Base-by-base conservation (phyloP, 2,888 invertebrate genomes). In the Tanytarsus gracilentus region DNA sequence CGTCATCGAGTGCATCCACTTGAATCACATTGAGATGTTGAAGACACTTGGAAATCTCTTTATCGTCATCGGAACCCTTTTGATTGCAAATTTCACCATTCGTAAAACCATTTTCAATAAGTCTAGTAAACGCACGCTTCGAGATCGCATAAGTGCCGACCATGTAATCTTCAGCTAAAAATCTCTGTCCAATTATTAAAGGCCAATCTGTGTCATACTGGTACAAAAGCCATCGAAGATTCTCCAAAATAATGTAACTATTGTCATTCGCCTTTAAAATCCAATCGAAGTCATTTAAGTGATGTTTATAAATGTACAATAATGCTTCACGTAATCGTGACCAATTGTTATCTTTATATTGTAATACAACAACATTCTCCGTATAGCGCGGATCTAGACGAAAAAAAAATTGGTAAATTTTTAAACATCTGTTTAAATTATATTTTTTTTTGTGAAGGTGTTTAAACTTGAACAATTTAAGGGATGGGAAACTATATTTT, bases 201-300 rank as follows among this genome's bases (percentile, higher is more conserved):
- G 56, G 56, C 56, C 56, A 56, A 56, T 56, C 56, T 8, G 40
- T 18, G 2, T 56, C 40, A n/a, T 56, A 56, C 25, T 56, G 56
- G 26, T 40, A 56, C 2, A 56, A 27, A 3, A 40, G 14, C 25
- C 36, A 36, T 14, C 56, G 6, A 3, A 56, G 14, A 14, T 56
- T 56, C 27, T 56, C 56, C 11, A 56, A 25, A 9, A 56, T 21
- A 21, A 56, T 44, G 27, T 27, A 56, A 5, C 26, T 36, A 70
- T 95, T 94, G 72, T 95, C 94, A 68, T 95, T 94, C 14, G 94
- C 93, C 72, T 96, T 96, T 69, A 95, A 75, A 72, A 96, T 94
- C 92, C 92, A 94, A 71, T 94, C 93, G 1, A 86, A 88, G 53
- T 90, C 79, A 64, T 90, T 78, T 52, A 82, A 75, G 69, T 92